Percentiles rank a stretch among this genome's conserved stretches.
Evolutionary conservation across 2,797 vertebrate genomes (phyloP).

Genomic region (Pipistrellus nathusii): DNA sequence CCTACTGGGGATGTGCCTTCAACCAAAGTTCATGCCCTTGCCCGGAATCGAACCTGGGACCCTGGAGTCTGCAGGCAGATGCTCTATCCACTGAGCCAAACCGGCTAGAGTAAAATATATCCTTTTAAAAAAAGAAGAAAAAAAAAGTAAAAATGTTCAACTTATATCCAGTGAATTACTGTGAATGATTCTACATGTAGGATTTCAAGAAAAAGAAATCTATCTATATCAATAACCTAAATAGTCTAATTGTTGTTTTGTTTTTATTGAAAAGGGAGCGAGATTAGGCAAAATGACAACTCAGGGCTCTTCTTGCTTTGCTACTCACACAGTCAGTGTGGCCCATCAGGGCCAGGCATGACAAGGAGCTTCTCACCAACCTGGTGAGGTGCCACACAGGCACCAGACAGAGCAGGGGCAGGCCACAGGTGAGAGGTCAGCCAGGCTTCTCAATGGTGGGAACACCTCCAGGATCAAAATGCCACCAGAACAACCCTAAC

Average conservation of each 20-base stretch:
- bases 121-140: too few species aligned
- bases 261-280: neutral
- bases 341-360: neutral
- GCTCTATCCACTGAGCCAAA: too few species aligned
- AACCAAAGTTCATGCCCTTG: too few species aligned
- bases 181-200: slow-evolving; percentile 30
- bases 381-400: neutral
- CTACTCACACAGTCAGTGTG: neutral
- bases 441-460: neutral
- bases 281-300: neutral
- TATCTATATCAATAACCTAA: slow-evolving; percentile 31
- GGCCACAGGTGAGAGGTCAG: neutral
- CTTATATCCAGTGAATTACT: slow-evolving; percentile 40
- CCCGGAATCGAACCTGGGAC: too few species aligned
- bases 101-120: neutral
- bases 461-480: neutral
- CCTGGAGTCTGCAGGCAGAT: too few species aligned
- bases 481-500: neutral
- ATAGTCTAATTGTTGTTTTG: neutral
- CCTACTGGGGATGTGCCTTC: too few species aligned
- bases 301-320: neutral
- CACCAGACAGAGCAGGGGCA: neutral
- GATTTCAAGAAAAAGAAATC: slow-evolving; percentile 14
- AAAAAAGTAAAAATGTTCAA: slow-evolving; percentile 5
- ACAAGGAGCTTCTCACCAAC: neutral